Percentiles rank a stretch among this genome's conserved stretches.
Conservation (phyloP, 2,888 invertebrate genomes). For the Andricus quercusramuli region DNA sequence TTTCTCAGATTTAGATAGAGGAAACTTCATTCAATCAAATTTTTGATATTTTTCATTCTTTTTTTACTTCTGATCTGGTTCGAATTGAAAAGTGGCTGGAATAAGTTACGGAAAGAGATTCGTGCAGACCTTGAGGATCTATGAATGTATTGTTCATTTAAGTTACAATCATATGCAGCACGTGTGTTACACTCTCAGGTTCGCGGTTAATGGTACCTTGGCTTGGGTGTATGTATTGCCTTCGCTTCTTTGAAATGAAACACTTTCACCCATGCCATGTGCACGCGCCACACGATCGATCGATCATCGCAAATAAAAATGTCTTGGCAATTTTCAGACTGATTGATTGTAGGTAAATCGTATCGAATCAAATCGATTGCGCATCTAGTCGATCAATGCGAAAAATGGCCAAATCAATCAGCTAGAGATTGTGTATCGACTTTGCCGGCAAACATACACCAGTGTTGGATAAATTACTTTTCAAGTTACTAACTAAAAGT, state of each 20-base stretch:
- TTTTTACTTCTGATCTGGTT: not conserved
- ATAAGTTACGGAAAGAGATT: not conserved
- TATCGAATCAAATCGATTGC: slow-evolving; percentile 15
- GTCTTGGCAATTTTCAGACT: slow-evolving; percentile 36
- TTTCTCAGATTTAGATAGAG: too few species aligned
- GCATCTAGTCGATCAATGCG: slow-evolving; percentile 19
- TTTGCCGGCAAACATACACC: not conserved
- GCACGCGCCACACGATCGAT: slow-evolving; percentile 19
- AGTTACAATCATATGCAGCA: slow-evolving; percentile 7
- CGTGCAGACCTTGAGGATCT: not conserved
- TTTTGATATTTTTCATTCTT: not conserved
- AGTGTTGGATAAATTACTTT: not conserved
- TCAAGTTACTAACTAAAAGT: too few species aligned
- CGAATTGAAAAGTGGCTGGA: not conserved
- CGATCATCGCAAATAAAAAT: slow-evolving; percentile 27
- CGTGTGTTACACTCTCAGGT: slow-evolving; percentile 3
- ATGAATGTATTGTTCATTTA: not conserved
- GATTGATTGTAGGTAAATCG: slow-evolving; percentile 33
- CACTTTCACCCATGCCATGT: slow-evolving; percentile 17
- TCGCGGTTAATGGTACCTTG: slow-evolving; percentile 7
- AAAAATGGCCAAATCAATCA: slow-evolving; percentile 25
- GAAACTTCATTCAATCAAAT: too few species aligned
- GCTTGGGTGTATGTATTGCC: not conserved
- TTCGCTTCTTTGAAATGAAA: slow-evolving; percentile 20
- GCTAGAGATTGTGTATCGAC: not conserved